Evolutionary conservation across 2,113 vertebrate species (phyloP), one percentile per base, ranked within the genome.

Genomic region (Prionailurus bengalensis): DNA sequence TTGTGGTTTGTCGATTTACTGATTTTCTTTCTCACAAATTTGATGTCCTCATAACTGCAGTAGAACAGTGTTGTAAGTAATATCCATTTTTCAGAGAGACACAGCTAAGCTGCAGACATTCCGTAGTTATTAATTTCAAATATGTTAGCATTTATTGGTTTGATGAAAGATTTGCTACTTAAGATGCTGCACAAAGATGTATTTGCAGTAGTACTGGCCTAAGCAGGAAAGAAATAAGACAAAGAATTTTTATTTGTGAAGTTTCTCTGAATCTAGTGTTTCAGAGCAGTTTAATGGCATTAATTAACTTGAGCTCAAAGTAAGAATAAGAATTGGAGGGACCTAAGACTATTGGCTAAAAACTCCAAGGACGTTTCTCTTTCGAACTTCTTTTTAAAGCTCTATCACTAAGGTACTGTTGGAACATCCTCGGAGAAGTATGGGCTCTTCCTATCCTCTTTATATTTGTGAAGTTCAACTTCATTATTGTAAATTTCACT

Each of bases 111-210:
- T 91, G 78, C 76, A 88, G 78, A 45, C 19, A 74, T 76, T 13
- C 17, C 29, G 1, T 27, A 39, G 83, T 92, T 81, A 89, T 80
- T 88, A 21, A 79, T 96, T 94, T 94, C 48, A 89, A 91, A 85
- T 16, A 74, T 70, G 5, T 91, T 80, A 68, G 70, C 33, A 27
- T 42, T 94, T 89, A 66, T n/a, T 80, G 29, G 55, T 53, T 87
- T 71, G 21, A 91, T 71, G 48, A 87, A 87, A 73, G 33, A 63
- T 63, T 89, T 85, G n/a, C 71, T 91, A 33, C 55, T 91, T 31
- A 73, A 45, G 63, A 83, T 78, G 39, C 4, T 76, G 29, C 65
- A 80, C 55, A 74, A 76, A 33, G n/a, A 70, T 29, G 8, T 5
- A 70, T 82, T 81, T 81, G 27, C 42, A 78, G 10, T 36, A 71